Evolutionary conservation across 2,113 vertebrate genomes (phyloP).

Genomic region (Lophius piscatorius): DNA sequence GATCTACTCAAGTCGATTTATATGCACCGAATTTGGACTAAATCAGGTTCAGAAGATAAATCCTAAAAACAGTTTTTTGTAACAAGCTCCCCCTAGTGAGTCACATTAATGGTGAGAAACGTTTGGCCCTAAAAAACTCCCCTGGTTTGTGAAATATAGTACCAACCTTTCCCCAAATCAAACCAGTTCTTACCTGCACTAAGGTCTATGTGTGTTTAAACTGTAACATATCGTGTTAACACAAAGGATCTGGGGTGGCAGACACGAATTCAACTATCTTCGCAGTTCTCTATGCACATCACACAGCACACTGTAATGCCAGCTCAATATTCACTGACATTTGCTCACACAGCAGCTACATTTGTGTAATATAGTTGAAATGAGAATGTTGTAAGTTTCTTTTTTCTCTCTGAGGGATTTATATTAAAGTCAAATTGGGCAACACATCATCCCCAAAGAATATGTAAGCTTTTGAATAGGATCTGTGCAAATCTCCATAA

Average conservation of each 20-base stretch:
- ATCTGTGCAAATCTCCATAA: slow-evolving; percentile 62
- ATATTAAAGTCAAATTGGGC: slow-evolving; percentile 59
- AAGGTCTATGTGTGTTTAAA: no score
- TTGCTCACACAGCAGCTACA: slow-evolving; percentile 23
- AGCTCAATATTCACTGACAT: slow-evolving; percentile 7
- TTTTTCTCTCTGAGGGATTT: slow-evolving; percentile 50
- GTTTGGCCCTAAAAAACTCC: not conserved
- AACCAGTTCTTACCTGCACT: no score
- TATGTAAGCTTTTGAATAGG: slow-evolving; percentile 52
- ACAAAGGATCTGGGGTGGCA: no score
- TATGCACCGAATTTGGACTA: no score
- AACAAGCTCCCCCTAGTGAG: no score
- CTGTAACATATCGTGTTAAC: no score
- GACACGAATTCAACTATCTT: not conserved
- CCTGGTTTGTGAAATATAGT: no score
- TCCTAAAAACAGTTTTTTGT: no score
- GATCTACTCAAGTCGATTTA: no score
- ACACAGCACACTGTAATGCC: not conserved
- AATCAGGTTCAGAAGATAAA: no score
- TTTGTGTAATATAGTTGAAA: slow-evolving; percentile 27
- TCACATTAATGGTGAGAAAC: no score
- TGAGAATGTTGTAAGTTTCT: slow-evolving; percentile 23
- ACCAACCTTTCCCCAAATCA: no score
- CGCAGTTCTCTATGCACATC: not conserved
- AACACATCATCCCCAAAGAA: slow-evolving; percentile 52